phyloP scores from a whole-genome alignment of 2,113 vertebrate genomes.

The Platysternon megacephalum region DNA sequence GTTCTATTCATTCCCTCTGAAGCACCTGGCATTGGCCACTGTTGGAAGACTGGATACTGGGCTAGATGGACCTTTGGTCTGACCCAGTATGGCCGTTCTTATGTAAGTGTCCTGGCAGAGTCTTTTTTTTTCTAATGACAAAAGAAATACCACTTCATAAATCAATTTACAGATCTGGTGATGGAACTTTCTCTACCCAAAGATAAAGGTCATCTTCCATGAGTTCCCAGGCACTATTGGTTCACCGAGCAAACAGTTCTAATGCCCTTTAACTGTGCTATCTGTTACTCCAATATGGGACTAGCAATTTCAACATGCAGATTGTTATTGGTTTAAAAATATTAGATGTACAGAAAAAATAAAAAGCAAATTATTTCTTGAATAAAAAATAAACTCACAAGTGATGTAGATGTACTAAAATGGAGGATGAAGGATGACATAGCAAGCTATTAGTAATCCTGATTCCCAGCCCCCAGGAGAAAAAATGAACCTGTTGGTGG shows the following conservation, averaged over 20 bases:
- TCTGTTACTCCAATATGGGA: neutral
- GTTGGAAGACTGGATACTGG: no score
- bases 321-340: neutral
- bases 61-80: no score
- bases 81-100: no score
- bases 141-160: neutral
- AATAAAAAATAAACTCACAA: neutral
- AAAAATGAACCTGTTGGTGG: neutral
- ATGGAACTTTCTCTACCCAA: neutral
- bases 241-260: neutral
- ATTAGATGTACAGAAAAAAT: neutral
- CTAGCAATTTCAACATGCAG: neutral
- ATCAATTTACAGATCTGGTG: neutral
- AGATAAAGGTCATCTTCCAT: neutral
- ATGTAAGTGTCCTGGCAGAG: no score
- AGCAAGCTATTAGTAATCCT: neutral
- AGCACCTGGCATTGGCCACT: no score
- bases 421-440: neutral
- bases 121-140: neutral
- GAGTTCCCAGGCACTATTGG: neutral
- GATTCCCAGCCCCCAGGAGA: neutral
- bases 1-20: no score
- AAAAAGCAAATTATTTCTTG: neutral
- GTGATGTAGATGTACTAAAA: neutral
- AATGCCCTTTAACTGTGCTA: accelerated